Evolutionary conservation across 2,888 invertebrate genomes (phyloP).

Genomic region (Hypselothyrea guttata): DNA sequence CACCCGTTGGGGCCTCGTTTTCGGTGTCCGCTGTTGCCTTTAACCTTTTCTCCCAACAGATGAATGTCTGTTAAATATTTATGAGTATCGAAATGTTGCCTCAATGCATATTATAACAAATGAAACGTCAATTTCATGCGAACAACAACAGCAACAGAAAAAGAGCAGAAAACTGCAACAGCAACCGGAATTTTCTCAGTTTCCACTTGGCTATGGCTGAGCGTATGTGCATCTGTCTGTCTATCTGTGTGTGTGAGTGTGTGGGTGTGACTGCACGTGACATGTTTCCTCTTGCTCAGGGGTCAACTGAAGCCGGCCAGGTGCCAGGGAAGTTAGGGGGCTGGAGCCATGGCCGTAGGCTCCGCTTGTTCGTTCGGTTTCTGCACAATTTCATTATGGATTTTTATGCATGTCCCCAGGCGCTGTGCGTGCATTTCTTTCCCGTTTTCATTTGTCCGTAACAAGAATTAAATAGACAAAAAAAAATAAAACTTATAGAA

Average conservation of each 20-base stretch:
- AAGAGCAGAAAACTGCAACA: slow-evolving; percentile 17
- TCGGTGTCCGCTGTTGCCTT: slow-evolving; percentile 20
- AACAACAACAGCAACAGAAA: slow-evolving; percentile 48
- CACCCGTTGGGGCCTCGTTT: background rate
- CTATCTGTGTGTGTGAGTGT: slow-evolving; percentile 2
- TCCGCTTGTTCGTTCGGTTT: slow-evolving; percentile 23
- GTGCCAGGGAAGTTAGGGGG: too few relatives aligned
- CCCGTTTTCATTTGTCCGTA: too few relatives aligned
- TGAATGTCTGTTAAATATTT: slow-evolving; percentile 74
- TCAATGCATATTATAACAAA: slow-evolving; percentile 74
- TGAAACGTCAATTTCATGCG: slow-evolving; percentile 75
- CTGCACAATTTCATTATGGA: slow-evolving; percentile 66
- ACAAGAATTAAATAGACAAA: too few relatives aligned
- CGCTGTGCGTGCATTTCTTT: slow-evolving; percentile 11
- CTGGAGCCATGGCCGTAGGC: slow-evolving; percentile 21
- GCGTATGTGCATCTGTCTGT: background rate
- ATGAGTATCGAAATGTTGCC: slow-evolving; percentile 75
- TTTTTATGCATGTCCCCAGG: slow-evolving; percentile 43
- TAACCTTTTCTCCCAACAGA: slow-evolving; percentile 61
- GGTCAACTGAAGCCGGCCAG: slow-evolving; percentile 13
- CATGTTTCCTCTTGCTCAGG: slow-evolving; percentile 36
- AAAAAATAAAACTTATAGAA: too few relatives aligned
- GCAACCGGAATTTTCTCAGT: slow-evolving; percentile 13
- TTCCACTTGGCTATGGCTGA: slow-evolving; percentile 17
- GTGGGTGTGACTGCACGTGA: slow-evolving; percentile 39